Conservation (phyloP, 2,113 vertebrate genomes). For the Chelonoidis abingdonii region DNA sequence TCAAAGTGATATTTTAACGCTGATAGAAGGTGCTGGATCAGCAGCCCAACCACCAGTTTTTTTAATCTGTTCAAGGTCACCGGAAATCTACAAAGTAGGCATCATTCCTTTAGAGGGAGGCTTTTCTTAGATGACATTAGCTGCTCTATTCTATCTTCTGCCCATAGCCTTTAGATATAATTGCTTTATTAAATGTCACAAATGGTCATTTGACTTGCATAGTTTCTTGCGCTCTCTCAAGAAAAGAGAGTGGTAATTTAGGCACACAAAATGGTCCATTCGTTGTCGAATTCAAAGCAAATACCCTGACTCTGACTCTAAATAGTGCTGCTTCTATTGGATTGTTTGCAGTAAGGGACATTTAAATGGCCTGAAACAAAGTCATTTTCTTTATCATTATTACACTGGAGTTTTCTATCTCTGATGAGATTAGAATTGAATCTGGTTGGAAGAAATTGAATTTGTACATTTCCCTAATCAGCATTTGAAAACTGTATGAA, state of each 20-base stretch:
- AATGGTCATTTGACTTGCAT: constrained; percentile 69
- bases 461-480: constrained; percentile 78
- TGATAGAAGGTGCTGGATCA: neutral
- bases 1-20: neutral
- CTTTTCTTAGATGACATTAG: neutral
- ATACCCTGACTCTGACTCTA: constrained; percentile 16
- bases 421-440: constrained; percentile 79
- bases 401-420: constrained; percentile 73
- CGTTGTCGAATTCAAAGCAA: constrained; percentile 56
- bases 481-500: neutral
- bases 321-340: constrained; percentile 28
- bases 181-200: constrained; percentile 62
- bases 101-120: neutral
- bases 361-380: constrained; percentile 68
- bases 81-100: constrained; percentile 1
- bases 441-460: constrained; percentile 75
- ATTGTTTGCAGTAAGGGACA: constrained; percentile 59
- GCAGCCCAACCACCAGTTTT: neutral
- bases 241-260: constrained; percentile 50
- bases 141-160: constrained; percentile 7
- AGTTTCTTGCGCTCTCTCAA: constrained; percentile 28
- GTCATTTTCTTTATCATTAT: constrained; percentile 69
- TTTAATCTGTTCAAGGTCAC: constrained; percentile 50
- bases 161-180: constrained; percentile 59
- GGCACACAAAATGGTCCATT: constrained; percentile 52